These are phyloP conservation scores for Semicossyphus pulcher DNA, from an alignment of 2,113 vertebrate species.

Conservation along the genomic window DNA sequence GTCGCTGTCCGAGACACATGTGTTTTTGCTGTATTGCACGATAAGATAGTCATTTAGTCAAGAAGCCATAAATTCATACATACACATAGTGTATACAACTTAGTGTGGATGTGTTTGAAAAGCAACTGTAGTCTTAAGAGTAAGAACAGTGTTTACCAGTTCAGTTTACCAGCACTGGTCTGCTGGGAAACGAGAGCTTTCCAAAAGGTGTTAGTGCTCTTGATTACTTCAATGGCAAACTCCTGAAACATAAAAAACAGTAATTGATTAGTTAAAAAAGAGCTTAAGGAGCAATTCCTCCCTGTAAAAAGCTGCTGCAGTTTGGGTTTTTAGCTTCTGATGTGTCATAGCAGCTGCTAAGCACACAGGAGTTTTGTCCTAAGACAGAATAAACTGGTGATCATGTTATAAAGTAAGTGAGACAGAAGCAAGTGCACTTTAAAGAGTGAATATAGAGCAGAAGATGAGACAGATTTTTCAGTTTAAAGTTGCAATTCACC, in stretches of 20 bases:
- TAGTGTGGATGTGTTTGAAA: neutral
- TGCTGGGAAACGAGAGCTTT: constrained; percentile 80
- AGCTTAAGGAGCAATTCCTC: too few relatives aligned
- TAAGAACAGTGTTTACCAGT: constrained; percentile 71
- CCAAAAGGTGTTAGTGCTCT: constrained; percentile 83
- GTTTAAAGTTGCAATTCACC: too few relatives aligned
- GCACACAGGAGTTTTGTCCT: constrained; percentile 14
- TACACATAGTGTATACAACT: neutral
- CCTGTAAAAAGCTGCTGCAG: too few relatives aligned
- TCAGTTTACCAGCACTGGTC: constrained; percentile 73
- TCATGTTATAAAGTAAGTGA: neutral
- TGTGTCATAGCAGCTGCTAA: constrained; percentile 12
- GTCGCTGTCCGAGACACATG: constrained; percentile 64
- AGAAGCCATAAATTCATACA: neutral
- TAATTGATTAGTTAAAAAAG: too few relatives aligned
- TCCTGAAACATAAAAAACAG: constrained; percentile 68
- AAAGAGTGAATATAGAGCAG: neutral
- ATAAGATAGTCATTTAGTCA: neutral
- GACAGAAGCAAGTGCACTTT: neutral
- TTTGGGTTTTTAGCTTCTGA: constrained; percentile 10
- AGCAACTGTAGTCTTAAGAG: neutral
- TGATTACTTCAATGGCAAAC: constrained; percentile 83
- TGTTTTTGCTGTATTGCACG: constrained; percentile 80
- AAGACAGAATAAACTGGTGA: constrained; percentile 13
- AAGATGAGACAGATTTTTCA: too few relatives aligned